phyloP scores from a whole-genome alignment of 1,140 invertebrate species.

The Drosophila ananassae region DNA sequence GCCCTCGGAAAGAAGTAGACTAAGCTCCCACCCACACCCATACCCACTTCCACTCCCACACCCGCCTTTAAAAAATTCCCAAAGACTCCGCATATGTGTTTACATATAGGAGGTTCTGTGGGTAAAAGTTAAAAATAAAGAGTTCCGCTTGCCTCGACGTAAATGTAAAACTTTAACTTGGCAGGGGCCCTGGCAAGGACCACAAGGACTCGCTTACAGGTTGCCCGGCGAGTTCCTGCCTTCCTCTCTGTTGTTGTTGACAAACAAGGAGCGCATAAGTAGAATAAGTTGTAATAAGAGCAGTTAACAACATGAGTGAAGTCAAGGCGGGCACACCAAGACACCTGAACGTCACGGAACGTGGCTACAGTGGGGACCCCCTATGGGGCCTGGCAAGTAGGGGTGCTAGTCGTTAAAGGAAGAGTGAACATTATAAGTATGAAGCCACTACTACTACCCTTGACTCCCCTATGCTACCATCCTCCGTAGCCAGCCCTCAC shows the following conservation, averaged over 20 bases:
- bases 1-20: conserved; percentile 58
- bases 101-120: conserved; percentile 8
- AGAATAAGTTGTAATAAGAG: conserved; percentile 79
- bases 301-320: conserved; percentile 72
- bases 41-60: not conserved
- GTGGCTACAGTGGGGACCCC: conserved; percentile 21
- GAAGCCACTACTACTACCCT: too few species aligned
- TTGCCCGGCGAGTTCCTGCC: conserved; percentile 17
- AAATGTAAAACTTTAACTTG: conserved; percentile 71
- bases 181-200: conserved; percentile 18
- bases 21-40: conserved; percentile 35
- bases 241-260: conserved; percentile 38
- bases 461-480: too few species aligned
- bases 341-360: conserved; percentile 57
- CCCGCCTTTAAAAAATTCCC: conserved; percentile 12
- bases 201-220: conserved; percentile 38
- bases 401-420: too few species aligned
- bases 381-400: not conserved
- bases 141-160: conserved; percentile 51
- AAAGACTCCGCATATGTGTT: conserved; percentile 1
- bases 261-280: conserved; percentile 67
- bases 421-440: too few species aligned
- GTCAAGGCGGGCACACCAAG: conserved; percentile 22
- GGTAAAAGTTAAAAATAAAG: conserved; percentile 53
- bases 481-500: not conserved